These are phyloP conservation scores for Gorsachius magnificus DNA, from an alignment of 2,797 vertebrate genomes.

Conservation along the genomic window DNA sequence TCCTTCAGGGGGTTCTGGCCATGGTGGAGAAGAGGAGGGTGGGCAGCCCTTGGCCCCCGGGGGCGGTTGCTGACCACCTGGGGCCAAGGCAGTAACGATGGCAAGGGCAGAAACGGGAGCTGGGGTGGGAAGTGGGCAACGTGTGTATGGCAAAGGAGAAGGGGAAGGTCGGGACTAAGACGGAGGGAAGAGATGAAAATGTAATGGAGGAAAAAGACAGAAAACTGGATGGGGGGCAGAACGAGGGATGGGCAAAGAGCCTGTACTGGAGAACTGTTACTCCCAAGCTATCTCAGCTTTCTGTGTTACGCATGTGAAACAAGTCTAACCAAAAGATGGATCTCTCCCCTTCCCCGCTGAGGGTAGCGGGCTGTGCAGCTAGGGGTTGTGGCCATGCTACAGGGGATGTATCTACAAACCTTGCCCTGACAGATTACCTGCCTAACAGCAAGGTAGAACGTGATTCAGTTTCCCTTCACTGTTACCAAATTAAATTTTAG, in stretches of 20 bases:
- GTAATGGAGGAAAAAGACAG: neutral
- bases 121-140: too few species aligned
- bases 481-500: too few species aligned
- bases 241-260: neutral
- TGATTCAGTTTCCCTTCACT: neutral
- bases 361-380: neutral
- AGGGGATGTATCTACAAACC: neutral
- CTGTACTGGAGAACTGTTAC: neutral
- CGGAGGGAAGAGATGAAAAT: neutral
- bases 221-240: neutral
- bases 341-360: neutral
- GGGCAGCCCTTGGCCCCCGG: neutral
- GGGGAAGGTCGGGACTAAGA: neutral
- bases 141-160: neutral
- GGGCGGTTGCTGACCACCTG: accelerated
- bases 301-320: neutral
- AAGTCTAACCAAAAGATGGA: neutral
- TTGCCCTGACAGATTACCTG: neutral
- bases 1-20: neutral
- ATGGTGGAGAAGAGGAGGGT: neutral
- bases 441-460: neutral
- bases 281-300: neutral
- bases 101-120: neutral
- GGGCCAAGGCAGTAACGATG: neutral
- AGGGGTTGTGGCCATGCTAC: neutral